These are phyloP conservation scores for Aphaenogaster ashmeadi DNA, from an alignment of 1,140 invertebrate species.

Conservation along the genomic window DNA sequence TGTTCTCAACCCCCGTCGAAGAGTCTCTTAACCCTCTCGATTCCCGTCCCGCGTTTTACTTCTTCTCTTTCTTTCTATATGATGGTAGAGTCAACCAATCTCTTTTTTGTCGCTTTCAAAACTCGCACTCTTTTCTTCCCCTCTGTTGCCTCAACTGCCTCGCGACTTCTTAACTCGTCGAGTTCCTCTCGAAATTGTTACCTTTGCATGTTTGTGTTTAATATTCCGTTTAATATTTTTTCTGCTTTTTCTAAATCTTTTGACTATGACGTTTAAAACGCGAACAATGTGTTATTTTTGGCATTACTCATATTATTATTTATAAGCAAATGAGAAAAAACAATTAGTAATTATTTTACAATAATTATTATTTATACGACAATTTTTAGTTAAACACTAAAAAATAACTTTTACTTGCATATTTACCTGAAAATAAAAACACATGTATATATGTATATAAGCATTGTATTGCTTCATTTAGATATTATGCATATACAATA, in stretches of 20 bases:
- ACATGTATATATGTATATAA: neutral
- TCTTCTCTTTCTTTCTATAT: constrained; percentile 64
- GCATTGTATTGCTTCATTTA: neutral
- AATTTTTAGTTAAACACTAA: neutral
- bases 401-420: constrained; percentile 14
- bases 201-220: constrained; percentile 86
- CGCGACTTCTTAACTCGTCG: constrained; percentile 81
- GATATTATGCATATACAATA: neutral
- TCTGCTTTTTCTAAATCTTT: constrained; percentile 57
- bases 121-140: constrained; percentile 61
- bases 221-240: constrained; percentile 80
- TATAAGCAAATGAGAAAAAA: neutral
- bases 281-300: constrained; percentile 58
- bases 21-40: constrained; percentile 79
- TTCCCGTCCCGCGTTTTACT: constrained; percentile 64
- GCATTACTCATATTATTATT: constrained; percentile 59
- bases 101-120: constrained; percentile 73
- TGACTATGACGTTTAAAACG: constrained; percentile 65
- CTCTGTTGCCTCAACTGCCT: constrained; percentile 75
- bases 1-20: constrained; percentile 82
- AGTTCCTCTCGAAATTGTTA: constrained; percentile 84
- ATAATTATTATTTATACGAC: neutral
- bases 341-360: neutral
- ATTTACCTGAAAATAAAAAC: neutral
- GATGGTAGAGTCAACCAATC: constrained; percentile 59